Evolutionary conservation across 2,797 vertebrate species (phyloP).

Genomic region (Notolabrus celidotus): DNA sequence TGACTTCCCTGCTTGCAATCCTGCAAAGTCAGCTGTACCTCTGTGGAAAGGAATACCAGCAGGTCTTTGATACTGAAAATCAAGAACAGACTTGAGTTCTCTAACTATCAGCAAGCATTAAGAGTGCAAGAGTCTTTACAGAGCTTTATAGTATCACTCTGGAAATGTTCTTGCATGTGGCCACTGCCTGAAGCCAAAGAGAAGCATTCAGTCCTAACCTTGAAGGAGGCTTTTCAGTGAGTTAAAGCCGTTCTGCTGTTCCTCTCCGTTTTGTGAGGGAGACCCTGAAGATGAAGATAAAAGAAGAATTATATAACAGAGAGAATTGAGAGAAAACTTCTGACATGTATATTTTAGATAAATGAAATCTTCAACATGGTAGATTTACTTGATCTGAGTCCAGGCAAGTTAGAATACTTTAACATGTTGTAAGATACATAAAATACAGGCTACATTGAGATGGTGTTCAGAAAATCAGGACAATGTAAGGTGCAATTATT

Average conservation of each 20-base stretch:
- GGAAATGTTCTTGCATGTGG: constrained; percentile 55
- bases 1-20: constrained; percentile 54
- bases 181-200: constrained; percentile 54
- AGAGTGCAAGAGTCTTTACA: constrained; percentile 45
- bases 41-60: constrained; percentile 33
- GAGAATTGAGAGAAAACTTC: background rate
- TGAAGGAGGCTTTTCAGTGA: constrained; percentile 84
- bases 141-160: constrained; percentile 39
- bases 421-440: background rate
- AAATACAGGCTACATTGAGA: background rate
- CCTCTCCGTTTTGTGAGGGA: constrained; percentile 78
- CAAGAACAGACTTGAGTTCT: constrained; percentile 39
- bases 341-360: background rate
- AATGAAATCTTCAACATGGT: background rate
- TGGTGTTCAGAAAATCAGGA: too few species aligned
- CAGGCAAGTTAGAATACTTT: background rate
- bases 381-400: background rate
- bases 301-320: background rate
- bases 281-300: constrained; percentile 70
- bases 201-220: constrained; percentile 78
- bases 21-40: constrained; percentile 42
- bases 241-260: constrained; percentile 81
- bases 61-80: constrained; percentile 38
- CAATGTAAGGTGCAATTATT: too few species aligned
- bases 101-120: constrained; percentile 71